Evolutionary conservation across 2,888 invertebrate species (phyloP), one percentile per base, ranked within the genome.

Genomic region (Sesia apiformis): DNA sequence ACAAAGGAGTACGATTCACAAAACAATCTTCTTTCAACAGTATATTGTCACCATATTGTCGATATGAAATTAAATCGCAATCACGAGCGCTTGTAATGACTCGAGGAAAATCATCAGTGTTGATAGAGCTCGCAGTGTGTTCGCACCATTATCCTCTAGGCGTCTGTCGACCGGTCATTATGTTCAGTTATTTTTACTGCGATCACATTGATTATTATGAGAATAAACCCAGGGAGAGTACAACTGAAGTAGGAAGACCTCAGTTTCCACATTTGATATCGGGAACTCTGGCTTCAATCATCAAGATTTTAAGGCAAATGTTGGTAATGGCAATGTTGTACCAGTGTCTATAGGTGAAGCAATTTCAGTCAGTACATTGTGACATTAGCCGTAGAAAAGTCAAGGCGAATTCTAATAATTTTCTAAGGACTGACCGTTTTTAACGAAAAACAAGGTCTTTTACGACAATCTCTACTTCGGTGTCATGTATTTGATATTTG

Each of bases 61-160:
- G 23, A 46, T 46, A 46, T 46, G 46, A 46, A 46, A 46, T 46
- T 46, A 46, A 46, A 46, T 46, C 7, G 46, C 46, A 46, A 46
- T 46, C n/a, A 46, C n/a, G 46, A 8, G n/a, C 23, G n/a, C 23
- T 46, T 46, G 23, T 46, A 46, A 46, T 46, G 46, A 46, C 46
- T 8, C 8, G n/a, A 8, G 46, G 7, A n/a, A 46, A 46, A 46
- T 46, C 8, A 46, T 23, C 4, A 46, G 46, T 46, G 23, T 23
- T 23, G 23, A 46, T 8, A 46, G 46, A 8, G 46, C 38, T 50
- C 78, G 66, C 69, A 65, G 67, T 66, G 65, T 69, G 77, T 81
- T 84, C 83, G 75, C 84, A 83, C 79, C 78, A 84, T 84, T 83
- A 82, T 74, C 61, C 68, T 67, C 63, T 60, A 63, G 62, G 57